A percentile compares a stretch with the other conserved stretches of the same genome.
phyloP scores from a whole-genome alignment of 2,113 vertebrate genomes.

The Gallinago undulata region DNA sequence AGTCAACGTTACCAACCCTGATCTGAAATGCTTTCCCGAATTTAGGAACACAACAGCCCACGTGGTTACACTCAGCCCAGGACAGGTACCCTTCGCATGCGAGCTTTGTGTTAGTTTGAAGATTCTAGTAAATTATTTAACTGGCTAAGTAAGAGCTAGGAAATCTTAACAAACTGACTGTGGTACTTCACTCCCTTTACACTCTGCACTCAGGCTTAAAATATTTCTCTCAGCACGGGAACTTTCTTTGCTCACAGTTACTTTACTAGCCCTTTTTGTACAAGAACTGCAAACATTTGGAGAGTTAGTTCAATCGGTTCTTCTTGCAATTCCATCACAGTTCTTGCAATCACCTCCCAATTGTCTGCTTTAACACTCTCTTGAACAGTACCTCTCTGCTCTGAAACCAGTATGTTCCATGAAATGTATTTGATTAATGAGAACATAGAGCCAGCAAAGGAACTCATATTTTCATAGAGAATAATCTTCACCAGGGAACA shows the following conservation, averaged over 20 bases:
- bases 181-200: background rate
- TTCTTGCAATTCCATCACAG: background rate
- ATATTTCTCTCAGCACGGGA: background rate
- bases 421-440: slow-evolving; percentile 22
- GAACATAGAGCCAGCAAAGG: background rate
- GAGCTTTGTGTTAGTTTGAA: background rate
- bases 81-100: slow-evolving; percentile 81
- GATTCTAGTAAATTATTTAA: background rate
- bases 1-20: slow-evolving; percentile 85
- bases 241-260: background rate
- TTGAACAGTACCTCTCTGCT: background rate
- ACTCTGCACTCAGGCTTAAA: background rate
- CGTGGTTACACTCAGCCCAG: slow-evolving; percentile 85
- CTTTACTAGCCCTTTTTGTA: background rate
- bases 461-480: background rate
- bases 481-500: slow-evolving; percentile 27
- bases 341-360: background rate
- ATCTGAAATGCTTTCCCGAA: slow-evolving; percentile 79
- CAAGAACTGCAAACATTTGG: background rate
- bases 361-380: background rate
- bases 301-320: background rate
- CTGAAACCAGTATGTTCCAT: background rate
- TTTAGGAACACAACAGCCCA: slow-evolving; percentile 79
- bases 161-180: background rate
- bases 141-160: background rate